Conservation (phyloP, 2,113 vertebrate genomes). For the Halcyon malimbica region DNA sequence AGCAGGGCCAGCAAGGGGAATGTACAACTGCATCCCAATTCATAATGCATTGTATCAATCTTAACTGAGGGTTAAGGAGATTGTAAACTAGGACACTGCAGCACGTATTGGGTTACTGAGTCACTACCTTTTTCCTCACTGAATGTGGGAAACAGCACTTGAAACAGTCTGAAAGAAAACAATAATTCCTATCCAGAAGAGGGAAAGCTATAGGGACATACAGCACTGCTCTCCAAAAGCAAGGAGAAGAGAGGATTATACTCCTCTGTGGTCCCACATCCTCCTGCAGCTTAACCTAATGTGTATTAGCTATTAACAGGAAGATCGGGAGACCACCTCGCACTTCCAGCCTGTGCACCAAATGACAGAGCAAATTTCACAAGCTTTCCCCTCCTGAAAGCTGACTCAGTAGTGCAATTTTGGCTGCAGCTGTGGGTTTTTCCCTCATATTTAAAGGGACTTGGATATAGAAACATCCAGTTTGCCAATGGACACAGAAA, state of each 20-base stretch:
- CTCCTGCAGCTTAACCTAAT: neutral
- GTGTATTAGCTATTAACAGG: neutral
- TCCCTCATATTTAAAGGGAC: neutral
- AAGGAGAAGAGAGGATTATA: neutral
- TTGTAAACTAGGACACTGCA: neutral
- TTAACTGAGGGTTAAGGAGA: neutral
- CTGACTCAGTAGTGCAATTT: neutral
- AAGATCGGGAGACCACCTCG: neutral
- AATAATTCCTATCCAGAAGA: neutral
- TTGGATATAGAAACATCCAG: neutral
- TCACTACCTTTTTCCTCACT: neutral
- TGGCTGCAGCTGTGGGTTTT: neutral
- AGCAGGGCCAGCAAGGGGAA: neutral
- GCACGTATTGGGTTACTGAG: neutral
- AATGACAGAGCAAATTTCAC: neutral
- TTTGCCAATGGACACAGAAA: neutral
- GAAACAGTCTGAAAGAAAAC: neutral
- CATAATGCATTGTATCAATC: neutral
- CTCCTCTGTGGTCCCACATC: neutral
- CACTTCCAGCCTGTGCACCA: neutral
- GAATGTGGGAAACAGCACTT: neutral
- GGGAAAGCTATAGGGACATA: neutral
- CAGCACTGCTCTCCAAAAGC: neutral
- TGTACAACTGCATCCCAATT: neutral
- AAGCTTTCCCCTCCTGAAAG: neutral